A percentile compares a stretch with the other conserved stretches of the same genome.
Evolutionary conservation across 2,113 vertebrate species (phyloP).

Genomic region (Aspiorhynchus laticeps): DNA sequence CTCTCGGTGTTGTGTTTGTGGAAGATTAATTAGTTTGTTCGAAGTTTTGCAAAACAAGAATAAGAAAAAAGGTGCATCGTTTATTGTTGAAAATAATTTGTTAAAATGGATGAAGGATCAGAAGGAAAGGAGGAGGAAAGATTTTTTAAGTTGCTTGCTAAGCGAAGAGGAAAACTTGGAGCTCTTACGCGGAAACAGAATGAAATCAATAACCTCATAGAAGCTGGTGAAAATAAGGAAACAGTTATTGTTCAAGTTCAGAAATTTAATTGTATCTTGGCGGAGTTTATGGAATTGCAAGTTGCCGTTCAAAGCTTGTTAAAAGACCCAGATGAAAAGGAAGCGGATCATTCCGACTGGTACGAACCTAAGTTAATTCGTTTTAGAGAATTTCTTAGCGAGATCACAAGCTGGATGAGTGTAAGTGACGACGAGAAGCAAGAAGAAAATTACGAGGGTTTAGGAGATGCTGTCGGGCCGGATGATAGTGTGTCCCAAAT

Average conservation of each 20-base stretch:
- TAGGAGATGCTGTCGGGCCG: neutral
- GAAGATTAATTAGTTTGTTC: too few relatives aligned
- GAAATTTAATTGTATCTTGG: neutral
- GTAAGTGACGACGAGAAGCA: neutral
- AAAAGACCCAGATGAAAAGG: neutral
- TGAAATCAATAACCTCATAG: neutral
- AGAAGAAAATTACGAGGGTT: neutral
- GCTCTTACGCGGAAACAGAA: neutral
- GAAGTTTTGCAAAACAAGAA: too few relatives aligned
- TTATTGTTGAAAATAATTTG: too few relatives aligned
- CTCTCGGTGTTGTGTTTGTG: too few relatives aligned
- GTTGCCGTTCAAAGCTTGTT: neutral
- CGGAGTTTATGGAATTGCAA: neutral
- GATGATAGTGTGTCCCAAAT: neutral
- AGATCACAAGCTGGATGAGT: neutral
- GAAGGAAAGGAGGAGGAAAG: too few relatives aligned
- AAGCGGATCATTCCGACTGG: neutral
- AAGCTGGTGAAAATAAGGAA: neutral
- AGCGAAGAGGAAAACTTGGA: neutral
- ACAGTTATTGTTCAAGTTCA: neutral
- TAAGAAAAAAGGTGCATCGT: too few relatives aligned
- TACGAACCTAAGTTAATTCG: neutral
- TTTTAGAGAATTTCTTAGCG: neutral
- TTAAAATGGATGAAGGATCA: too few relatives aligned
- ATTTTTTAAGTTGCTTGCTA: neutral